Evolutionary conservation across 53 echinoderm and acorn worm species (phyloP), one percentile per base, ranked within the genome.

Genomic region (Temnopleurus reevesii): DNA sequence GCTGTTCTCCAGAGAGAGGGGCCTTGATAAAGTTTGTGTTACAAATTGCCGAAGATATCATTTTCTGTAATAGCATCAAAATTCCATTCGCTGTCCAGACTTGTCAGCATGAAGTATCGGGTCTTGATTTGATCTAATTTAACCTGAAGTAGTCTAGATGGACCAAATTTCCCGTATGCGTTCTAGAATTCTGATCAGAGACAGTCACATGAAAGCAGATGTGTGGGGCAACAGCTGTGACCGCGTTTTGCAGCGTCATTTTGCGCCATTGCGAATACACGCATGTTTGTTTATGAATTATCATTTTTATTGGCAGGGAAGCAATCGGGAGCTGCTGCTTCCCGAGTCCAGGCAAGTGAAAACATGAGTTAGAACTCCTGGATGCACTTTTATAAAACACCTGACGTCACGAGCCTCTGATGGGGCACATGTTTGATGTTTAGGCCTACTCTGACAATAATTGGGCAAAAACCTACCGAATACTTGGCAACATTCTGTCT

Each of bases 241-340:
- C 71, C 71, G 38, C 41, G 36, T 71, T 71, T 71, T 38, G 71
- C 71, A 71, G 71, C 71, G 71, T 71, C 71, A 71, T 71, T 71
- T 38, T 36, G 71, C n/a, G 2, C 71, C 23, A 23, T 38, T n/a
- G 71, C 71, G 71, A 49, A 17, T 71, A n/a, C 41, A 71, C 23
- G 71, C 71, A 71, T 17, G 71, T 71, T 71, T 71, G 43, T 71
- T 71, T 71, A 71, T 71, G 38, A 38, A 71, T 71, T 41, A 41
- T 71, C n/a, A 38, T 36, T 63, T n/a, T 71, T 41, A 71, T 71
- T 21, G 7, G 71, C 71, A 36, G 71, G n/a, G 7, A 41, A 41
- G 71, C n/a, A 21, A 63, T 21, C 13, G 24, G 56, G 63, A 63
- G 71, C 15, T 41, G 13, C 15, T 21, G 38, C 21, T 71, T 58